Base-by-base conservation (phyloP, 2,797 vertebrate species). In the Phaenicophaeus curvirostris region DNA sequence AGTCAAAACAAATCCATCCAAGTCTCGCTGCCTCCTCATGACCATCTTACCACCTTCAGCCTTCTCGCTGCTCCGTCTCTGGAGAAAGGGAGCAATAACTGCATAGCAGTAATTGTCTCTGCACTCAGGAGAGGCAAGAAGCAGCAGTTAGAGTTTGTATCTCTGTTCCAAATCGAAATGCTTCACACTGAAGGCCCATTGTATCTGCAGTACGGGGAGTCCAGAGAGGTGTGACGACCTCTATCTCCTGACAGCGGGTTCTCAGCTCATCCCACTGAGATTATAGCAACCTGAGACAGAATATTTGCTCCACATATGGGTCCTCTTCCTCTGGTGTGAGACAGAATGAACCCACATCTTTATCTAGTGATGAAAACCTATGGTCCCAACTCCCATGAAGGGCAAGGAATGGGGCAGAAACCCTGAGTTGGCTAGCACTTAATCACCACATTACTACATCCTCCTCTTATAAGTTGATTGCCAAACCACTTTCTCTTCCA, bases 401-500 rank as follows among this genome's bases (percentile, higher is more conserved):
- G 31, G 31, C 41, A 83, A 89, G 55, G 57, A 87, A 78, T 2
- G 18, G 28, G 23, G 15, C 59, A 63, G 48, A 94, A 65, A 74
- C 61, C 37, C 57, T 30, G 57, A 71, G 61, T n/a, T n/a, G 30
- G 30, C 39, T 85, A 68, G 71, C 72, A 84, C 37, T 68, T 74
- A 44, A 76, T 80, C 28, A 42, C 57, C 75, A 65, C 69, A 33
- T 33, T 74, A 80, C 75, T 65, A 54, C 41, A 57, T 85, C 44
- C 59, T 92, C 28, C 44, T 79, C 55, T 82, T 74, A 44, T 0
- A 0, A 77, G 63, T 51, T 62, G 59, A 89, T 58, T 59, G 79
- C 87, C 83, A 94, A 93, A 78, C 31, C 58, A 92, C 90, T 62
- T 95, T 96, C 90, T 89, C 86, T 82, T 61, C 42, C 24, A 41